Evolutionary conservation across 2,113 vertebrate genomes (phyloP).

Genomic region (Rhadina sibilatrix): DNA sequence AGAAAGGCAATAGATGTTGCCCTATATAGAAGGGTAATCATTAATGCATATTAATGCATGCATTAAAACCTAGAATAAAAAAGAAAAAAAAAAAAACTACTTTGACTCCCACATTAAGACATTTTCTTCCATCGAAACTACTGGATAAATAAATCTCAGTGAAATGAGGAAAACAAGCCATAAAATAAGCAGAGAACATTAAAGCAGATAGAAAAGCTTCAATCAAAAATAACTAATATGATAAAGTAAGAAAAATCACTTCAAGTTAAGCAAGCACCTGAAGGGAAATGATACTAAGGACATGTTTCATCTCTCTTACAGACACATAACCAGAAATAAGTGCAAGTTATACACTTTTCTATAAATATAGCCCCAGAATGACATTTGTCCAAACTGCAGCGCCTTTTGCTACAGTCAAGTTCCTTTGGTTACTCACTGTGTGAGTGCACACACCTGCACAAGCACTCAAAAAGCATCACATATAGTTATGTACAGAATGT

Average conservation of each 20-base stretch:
- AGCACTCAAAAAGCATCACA: background rate
- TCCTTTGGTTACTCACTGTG: background rate
- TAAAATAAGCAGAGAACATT: background rate
- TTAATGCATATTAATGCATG: background rate
- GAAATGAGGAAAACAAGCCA: background rate
- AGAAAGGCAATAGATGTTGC: background rate
- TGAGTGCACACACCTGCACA: background rate
- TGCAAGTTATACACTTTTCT: background rate
- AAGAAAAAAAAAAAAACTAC: background rate
- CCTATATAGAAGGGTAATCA: background rate
- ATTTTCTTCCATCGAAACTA: background rate
- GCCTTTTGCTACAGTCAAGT: background rate
- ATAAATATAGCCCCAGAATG: background rate
- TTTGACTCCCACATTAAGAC: background rate
- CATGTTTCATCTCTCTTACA: background rate
- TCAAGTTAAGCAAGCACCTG: background rate
- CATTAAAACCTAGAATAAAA: background rate
- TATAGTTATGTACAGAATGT: background rate
- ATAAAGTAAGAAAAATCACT: background rate
- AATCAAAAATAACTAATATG: background rate
- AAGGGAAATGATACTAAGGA: background rate
- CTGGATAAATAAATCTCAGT: background rate
- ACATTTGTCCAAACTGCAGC: background rate
- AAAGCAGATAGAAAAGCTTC: background rate
- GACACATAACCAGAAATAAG: background rate